Base-by-base conservation (phyloP, 2,113 vertebrate species). In the Sclerurus mexicanus region DNA sequence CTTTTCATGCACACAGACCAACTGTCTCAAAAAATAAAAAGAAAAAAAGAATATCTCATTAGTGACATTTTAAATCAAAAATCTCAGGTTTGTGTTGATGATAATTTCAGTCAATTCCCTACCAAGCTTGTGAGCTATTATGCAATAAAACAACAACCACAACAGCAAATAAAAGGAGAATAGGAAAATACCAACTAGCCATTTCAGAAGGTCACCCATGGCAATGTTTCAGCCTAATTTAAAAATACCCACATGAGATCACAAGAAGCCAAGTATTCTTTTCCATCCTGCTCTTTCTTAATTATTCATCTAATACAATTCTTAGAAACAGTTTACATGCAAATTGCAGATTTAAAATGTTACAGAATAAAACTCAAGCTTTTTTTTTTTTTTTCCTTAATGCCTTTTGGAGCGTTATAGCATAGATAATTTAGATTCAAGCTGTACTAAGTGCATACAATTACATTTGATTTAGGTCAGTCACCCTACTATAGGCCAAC, bases 401-500 rank as follows among this genome's bases (percentile, higher is more conserved):
- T 94, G 77, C 58, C 20, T 89, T 77, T 91, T 97, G 67, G 67
- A 92, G 59, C 12, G 67, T 72, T 89, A 55, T 31, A 92, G 14
- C 62, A 90, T 68, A 74, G 89, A 95, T 92, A 96, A 97, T 96
- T 97, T 94, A 97, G 85, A 62, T 59, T 96, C 72, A 81, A 87
- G 56, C 53, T 90, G 21, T 59, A 89, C 31, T 96, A 96, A 97
- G 47, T 89, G 19, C 74, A 71, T 86, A 90, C 50, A 95, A 74
- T 96, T 97, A 90, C 90, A 86, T 96, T 92, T 97, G 88, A 97
- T 96, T 97, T 97, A 96, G 76, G 75, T 82, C 90, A 95, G 24
- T 95, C 85, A 96, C 44, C 52, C 83, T 46, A 85, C 17, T 67
- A 56, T 55, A 92, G 24, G 44, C 50, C 63, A 46, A 59, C n/a